phyloP scores from a whole-genome alignment of 2,113 vertebrate genomes.

The Xenus cinereus region DNA sequence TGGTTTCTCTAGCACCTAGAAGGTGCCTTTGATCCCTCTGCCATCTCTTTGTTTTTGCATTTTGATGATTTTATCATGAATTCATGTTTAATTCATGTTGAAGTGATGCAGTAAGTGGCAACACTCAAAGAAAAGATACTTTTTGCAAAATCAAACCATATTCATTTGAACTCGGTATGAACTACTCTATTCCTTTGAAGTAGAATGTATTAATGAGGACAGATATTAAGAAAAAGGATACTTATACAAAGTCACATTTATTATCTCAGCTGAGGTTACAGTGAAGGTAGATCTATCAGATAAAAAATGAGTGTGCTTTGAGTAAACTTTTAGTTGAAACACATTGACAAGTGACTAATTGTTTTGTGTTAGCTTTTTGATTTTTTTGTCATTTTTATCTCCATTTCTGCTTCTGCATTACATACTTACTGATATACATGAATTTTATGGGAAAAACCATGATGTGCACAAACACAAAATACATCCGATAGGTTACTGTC shows the following conservation, averaged over 20 bases:
- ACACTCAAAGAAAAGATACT: slow-evolving; percentile 43
- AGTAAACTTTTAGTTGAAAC: background rate
- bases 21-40: slow-evolving; percentile 63
- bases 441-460: background rate
- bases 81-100: slow-evolving; percentile 67
- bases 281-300: background rate
- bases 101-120: slow-evolving; percentile 62
- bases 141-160: slow-evolving; percentile 45
- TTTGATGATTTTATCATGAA: slow-evolving; percentile 72
- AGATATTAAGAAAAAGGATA: slow-evolving; percentile 38
- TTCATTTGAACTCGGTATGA: slow-evolving; percentile 62
- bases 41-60: slow-evolving; percentile 64
- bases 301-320: background rate
- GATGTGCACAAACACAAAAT: background rate
- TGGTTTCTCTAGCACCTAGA: slow-evolving; percentile 55
- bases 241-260: background rate
- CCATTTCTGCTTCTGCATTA: background rate
- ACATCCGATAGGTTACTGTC: background rate
- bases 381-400: background rate
- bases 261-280: slow-evolving; percentile 15
- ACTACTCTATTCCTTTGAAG: slow-evolving; percentile 57
- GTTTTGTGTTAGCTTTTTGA: background rate
- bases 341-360: background rate
- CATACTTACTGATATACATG: rapidly evolving
- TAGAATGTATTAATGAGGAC: slow-evolving; percentile 32